A percentile compares a stretch with the other conserved stretches of the same genome.
phyloP scores from a whole-genome alignment of 2,797 vertebrate species.

The Microcaecilia unicolor region DNA sequence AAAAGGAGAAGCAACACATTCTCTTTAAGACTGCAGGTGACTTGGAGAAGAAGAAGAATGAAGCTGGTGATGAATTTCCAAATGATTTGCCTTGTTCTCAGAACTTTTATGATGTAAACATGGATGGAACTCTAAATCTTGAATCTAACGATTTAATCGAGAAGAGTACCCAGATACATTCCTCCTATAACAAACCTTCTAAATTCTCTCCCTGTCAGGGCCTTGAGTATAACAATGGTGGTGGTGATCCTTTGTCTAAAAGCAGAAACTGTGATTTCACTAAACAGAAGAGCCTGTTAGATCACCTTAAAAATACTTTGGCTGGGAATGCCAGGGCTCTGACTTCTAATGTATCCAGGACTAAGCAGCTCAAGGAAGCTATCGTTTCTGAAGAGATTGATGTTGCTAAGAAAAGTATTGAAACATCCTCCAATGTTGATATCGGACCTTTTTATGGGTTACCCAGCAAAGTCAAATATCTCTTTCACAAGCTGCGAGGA shows the following conservation, averaged over 20 bases:
- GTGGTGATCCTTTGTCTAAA: neutral
- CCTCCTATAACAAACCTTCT: constrained; percentile 4
- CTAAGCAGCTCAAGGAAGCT: constrained; percentile 62
- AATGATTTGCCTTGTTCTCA: constrained; percentile 70
- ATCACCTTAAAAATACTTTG: constrained; percentile 79
- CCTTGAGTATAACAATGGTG: neutral
- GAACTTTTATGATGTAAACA: constrained; percentile 45
- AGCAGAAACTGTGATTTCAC: neutral
- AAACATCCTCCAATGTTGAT: constrained; percentile 56
- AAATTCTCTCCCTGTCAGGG: neutral
- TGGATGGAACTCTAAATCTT: constrained; percentile 18
- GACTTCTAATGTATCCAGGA: constrained; percentile 48
- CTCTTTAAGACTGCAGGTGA: neutral
- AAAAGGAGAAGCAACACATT: neutral
- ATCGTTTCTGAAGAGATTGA: constrained; percentile 74
- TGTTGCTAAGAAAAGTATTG: constrained; percentile 63
- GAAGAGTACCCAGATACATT: neutral
- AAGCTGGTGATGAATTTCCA: constrained; percentile 28
- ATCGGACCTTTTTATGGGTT: constrained; percentile 91
- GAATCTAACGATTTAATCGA: constrained; percentile 2
- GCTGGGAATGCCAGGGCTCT: constrained; percentile 70
- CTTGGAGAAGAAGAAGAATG: constrained; percentile 2
- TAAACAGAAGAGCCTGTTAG: constrained; percentile 64
- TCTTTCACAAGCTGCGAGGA: constrained; percentile 69
- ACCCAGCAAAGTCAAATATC: constrained; percentile 83